Base-by-base conservation (phyloP, 2,888 invertebrate genomes). In the Luperina nickerlii region DNA sequence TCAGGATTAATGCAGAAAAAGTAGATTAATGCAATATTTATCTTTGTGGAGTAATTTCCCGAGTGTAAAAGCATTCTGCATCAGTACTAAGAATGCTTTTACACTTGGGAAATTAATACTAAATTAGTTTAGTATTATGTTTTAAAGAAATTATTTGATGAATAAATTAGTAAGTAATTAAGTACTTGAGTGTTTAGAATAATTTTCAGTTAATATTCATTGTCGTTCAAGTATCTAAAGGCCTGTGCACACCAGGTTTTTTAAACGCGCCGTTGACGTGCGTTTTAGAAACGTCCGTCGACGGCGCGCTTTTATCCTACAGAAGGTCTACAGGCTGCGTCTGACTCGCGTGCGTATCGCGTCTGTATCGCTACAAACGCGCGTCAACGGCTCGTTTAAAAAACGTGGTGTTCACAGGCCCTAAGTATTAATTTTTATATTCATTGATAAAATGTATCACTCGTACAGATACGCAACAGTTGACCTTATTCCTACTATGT, bases 91-190 rank as follows among this genome's bases (percentile, higher is more conserved):
- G 32, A 32, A 32, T 32, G 32, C 32, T 32, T 32, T 32, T 32
- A 32, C 32, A 32, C 32, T 32, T 32, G 32, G 32, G 32, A 32
- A 32, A 32, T 32, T 32, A 32, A 32, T 32, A 32, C 32, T 32
- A 32, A 32, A 32, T 32, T 1, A 32, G 32, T 74, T 57, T 73
- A 76, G 69, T 78, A 73, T 78, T 69, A 78, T 69, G 8, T n/a
- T 60, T 38, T 60, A 69, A 60, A 63, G 57, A 48, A 74, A 81
- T 78, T 78, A 60, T 74, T 75, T 60, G 62, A 67, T 60, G 68
- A 82, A 78, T 82, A 82, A 79, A 88, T 79, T 69, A 84, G 75
- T 38, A 69, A 67, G 75, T 45, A 69, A 67, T 75, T 75, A n/a
- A n/a, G n/a, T n/a, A 83, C 27, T 60, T 42, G 45, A 38, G 13